Base-by-base conservation (phyloP, 2,797 vertebrate genomes). In the Betta splendens region DNA sequence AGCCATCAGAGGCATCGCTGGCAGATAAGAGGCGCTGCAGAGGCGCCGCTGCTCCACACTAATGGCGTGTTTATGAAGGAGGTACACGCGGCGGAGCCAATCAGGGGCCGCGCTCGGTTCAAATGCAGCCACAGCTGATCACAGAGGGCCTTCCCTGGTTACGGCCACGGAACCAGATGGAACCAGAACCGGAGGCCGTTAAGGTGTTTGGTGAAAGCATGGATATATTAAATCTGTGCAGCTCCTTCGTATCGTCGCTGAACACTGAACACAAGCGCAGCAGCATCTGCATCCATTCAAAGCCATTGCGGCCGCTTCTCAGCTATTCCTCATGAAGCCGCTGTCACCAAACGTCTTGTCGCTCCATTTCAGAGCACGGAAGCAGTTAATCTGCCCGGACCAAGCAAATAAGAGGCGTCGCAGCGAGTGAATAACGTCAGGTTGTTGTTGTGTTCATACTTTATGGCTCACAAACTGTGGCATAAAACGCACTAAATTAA, bases 1-100 rank as follows among this genome's bases (percentile, higher is more conserved):
- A 79, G 75, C 80, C 84, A 87, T 85, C 84, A 82, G 75, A 87
- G 77, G 85, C 76, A 78, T 82, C 61, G 53, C 64, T 68, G 63
- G 73, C 72, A 81, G 85, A 86, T 85, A 86, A 83, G 80, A 83
- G 65, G 64, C 48, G 69, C 73, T 46, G 70, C 77, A 72, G 67
- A 69, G 75, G 70, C 75, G 64, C 46, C 66, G 70, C 49, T 47
- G 69, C 80, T 83, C 51, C 44, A 50, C 68, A 81, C 71, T 63
- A 75, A 79, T 51, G 50, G 74, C 47, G 44, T 77, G 64, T 80
- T 83, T 64, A 69, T 28, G 56, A 59, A 56, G 69, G 66, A 76
- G 74, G 77, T 76, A 77, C 65, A 71, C 71, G 60, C 53, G 71
- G 69, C 46, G 47, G 18, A 77, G 69, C 55, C 77, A 75, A 81